These are phyloP conservation scores for Drosophila neotestacea DNA, from an alignment of 2,888 invertebrate genomes.

Conservation along the genomic window DNA sequence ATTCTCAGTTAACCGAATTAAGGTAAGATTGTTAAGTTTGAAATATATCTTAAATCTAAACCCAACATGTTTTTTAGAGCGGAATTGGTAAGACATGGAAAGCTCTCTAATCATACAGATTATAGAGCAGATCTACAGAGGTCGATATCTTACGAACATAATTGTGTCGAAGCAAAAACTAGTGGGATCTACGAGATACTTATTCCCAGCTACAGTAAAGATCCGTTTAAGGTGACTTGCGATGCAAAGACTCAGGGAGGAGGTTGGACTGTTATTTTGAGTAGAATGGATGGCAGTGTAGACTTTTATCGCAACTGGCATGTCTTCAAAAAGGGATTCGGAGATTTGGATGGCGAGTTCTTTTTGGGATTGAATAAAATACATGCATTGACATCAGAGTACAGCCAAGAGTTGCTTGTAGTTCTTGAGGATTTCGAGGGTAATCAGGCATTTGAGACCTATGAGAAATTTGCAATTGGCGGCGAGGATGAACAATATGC, in stretches of 20 bases:
- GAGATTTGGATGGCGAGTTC: slow-evolving; percentile 10
- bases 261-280: too few species aligned
- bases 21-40: background rate
- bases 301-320: too few species aligned
- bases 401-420: background rate
- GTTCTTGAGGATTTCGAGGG: slow-evolving; percentile 7
- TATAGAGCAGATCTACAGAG: background rate
- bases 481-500: slow-evolving; percentile 1
- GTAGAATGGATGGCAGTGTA: too few species aligned
- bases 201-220: too few species aligned
- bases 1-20: background rate
- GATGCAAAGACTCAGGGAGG: too few species aligned
- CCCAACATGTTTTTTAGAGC: background rate
- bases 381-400: background rate
- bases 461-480: slow-evolving; percentile 2
- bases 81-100: background rate
- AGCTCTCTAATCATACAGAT: background rate
- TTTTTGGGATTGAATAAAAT: slow-evolving; percentile 6
- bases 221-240: too few species aligned
- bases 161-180: background rate
- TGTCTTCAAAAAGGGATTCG: slow-evolving; percentile 2
- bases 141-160: background rate
- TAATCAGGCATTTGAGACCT: background rate
- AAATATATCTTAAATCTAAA: background rate
- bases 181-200: background rate